Base-by-base conservation (phyloP, 2,797 vertebrate genomes). In the Simalia tracyae region DNA sequence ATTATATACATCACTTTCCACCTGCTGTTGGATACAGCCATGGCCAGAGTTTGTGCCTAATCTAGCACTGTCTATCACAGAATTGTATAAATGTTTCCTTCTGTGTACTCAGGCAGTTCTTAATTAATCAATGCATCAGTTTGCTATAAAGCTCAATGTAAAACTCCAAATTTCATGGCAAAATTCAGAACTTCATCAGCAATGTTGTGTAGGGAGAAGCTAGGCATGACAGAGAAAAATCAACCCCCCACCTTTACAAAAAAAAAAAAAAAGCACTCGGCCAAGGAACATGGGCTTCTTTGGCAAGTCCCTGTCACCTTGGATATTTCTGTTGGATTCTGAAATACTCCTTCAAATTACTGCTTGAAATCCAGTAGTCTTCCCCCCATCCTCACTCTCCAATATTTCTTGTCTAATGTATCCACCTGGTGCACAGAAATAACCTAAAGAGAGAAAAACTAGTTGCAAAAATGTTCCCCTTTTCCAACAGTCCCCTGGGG, bases 401-500 rank as follows among this genome's bases (percentile, higher is more conserved):
- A 81, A 24, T 81, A 81, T 81, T 81, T 81, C 57, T 85, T 61
- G 50, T 93, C 90, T 92, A n/a, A 7, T 50, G 85, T 19, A 0
- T 88, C 87, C 88, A 91, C 19, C 66, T 93, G 89, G 61, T 95
- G 81, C 57, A 42, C 87, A 92, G 50, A 5, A 0, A 5, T 76
- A 57, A 31, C 12, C 8, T 72, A 3, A 11, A 87, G n/a, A 94
- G 9, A 6, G 42, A 92, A 14, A 88, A 87, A 2, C 63, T 54
- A 85, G 28, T 31, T 12, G 4, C 11, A 84, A 64, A 90, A 94
- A 54, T 1, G 6, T 14, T 76, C 91, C 89, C 57, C 54, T 42
- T 92, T 42, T n/a, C 24, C 87, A 90, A 31, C 0, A 5, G 1
- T 36, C 22, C 4, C 56, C 36, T 24, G 22, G 0, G 2, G 19